These are phyloP conservation scores for Hexactinellida sp. DNA, from an alignment of 37 sponge, comb jelly and placozoan genomes.

Conservation along the genomic window DNA sequence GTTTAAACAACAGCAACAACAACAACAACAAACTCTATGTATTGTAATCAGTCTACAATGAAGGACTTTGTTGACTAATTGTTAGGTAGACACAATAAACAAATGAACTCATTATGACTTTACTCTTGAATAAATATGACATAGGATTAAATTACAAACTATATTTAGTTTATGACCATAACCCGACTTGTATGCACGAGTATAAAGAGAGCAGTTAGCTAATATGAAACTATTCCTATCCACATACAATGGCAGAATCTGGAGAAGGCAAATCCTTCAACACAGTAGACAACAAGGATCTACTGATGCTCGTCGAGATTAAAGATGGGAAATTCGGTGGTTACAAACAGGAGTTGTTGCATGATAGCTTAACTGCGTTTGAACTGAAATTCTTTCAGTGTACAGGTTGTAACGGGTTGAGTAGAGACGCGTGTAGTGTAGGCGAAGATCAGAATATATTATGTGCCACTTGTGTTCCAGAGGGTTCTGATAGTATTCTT, in stretches of 20 bases:
- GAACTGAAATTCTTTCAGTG: neutral
- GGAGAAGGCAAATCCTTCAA: conserved; percentile 13
- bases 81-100: too few relatives aligned
- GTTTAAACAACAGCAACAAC: too few relatives aligned
- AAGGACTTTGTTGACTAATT: too few relatives aligned
- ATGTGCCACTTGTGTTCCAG: neutral
- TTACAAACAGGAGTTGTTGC: neutral
- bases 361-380: neutral
- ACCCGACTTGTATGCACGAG: too few relatives aligned
- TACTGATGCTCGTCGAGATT: neutral
- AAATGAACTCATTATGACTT: too few relatives aligned
- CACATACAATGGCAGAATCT: conserved; percentile 1
- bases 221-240: too few relatives aligned
- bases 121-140: too few relatives aligned
- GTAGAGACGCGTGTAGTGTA: conserved; percentile 5
- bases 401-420: neutral
- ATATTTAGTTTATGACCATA: too few relatives aligned
- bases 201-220: too few relatives aligned
- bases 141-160: too few relatives aligned
- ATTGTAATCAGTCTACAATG: too few relatives aligned
- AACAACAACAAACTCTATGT: too few relatives aligned
- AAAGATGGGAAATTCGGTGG: neutral
- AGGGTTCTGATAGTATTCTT: neutral
- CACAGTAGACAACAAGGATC: neutral
- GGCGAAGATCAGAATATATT: neutral